Evolutionary conservation across 2,888 invertebrate species (phyloP), one percentile per base, ranked within the genome.

Genomic region (Monochamus alternatus): DNA sequence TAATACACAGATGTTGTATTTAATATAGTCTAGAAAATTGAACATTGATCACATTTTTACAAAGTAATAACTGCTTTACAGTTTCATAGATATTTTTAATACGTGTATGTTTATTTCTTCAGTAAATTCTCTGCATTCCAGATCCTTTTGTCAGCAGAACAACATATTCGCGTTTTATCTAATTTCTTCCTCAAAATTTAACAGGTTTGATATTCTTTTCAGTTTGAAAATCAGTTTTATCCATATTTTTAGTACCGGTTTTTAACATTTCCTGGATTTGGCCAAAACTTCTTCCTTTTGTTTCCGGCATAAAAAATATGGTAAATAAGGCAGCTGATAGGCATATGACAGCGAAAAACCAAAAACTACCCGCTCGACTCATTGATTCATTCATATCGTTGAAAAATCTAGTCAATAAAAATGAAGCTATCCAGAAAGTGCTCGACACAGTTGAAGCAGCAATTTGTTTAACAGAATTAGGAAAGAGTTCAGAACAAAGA

Each of bases 231-330:
- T 31, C n/a, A 14, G 9, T 58, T 9, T 8, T 12, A 58, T 58
- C 44, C 22, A 10, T 5, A 30, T 10, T 7, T n/a, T 55, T 55
- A 14, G 10, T 55, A 4, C 63, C 75, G 14, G 52, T 59, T 51
- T 73, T 62, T 1, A 75, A 58, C 67, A 93, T 92, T 74, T 93
- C 91, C 88, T 95, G 95, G 80, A 97, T 97, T 89, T 97, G 93
- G 85, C 94, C 93, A 83, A 97, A 91, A 83, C 94, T 94, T 89
- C 95, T 94, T 52, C 97, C 97, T 89, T 96, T 97, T 0, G 97
- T 97, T 90, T 97, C 97, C 3, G 97, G 96, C 22, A 98, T 92
- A 71, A 94, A 86, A 43, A 74, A 47, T 58, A 74, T 64, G 22
- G 94, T 93, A 89, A 96, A 97, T 86, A 95, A 90, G 87, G 94